Percentiles rank a stretch among this genome's conserved stretches.
Conservation (phyloP, 2,113 vertebrate genomes). For the Emydura subglobosa region DNA sequence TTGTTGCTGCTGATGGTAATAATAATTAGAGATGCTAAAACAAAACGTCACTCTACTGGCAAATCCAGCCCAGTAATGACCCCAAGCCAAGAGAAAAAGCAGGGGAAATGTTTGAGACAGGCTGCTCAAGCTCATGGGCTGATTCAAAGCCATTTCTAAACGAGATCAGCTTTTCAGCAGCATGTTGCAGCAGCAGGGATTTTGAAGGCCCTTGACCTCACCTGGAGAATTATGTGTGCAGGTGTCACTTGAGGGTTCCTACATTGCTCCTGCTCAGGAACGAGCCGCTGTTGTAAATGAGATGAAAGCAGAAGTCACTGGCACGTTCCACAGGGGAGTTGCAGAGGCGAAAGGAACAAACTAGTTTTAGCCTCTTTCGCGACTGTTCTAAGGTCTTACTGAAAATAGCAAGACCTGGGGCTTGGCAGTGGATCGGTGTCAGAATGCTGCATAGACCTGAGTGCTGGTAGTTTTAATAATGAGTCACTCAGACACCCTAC, state of each 20-base stretch:
- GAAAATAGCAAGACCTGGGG: neutral
- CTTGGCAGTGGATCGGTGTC: neutral
- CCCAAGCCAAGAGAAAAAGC: neutral
- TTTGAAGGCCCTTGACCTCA: neutral
- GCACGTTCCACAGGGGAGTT: neutral
- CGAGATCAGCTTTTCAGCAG: neutral
- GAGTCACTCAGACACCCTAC: neutral
- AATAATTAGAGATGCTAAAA: neutral
- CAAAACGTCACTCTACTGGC: neutral
- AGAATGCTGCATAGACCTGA: neutral
- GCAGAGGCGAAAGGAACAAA: neutral
- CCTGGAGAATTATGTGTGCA: neutral
- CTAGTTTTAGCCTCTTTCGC: neutral
- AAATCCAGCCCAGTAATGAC: neutral
- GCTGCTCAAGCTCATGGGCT: neutral
- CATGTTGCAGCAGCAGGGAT: neutral
- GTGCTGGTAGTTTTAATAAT: neutral
- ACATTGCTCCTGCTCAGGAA: neutral
- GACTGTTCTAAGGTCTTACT: neutral
- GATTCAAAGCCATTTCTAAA: neutral
- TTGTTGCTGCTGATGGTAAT: neutral
- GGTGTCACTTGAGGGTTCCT: neutral
- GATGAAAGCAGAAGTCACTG: neutral
- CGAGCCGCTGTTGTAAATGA: neutral
- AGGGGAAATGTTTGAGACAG: neutral